Conservation (phyloP, 2,797 vertebrate genomes). For the Sphaeramia orbicularis region DNA sequence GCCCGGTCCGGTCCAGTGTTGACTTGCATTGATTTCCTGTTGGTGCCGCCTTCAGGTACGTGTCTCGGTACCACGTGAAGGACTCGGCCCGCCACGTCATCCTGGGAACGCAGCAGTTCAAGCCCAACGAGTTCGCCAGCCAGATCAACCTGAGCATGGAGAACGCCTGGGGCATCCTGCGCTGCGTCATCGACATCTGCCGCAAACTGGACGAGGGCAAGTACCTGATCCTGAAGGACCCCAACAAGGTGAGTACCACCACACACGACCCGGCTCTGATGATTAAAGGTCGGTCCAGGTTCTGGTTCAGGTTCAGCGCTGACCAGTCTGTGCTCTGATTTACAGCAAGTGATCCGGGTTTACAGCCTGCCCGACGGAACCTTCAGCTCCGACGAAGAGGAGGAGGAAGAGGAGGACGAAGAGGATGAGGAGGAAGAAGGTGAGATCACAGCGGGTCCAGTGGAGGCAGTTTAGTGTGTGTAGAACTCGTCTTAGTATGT, state of each 20-base stretch:
- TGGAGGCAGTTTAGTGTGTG: no score
- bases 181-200: slow-evolving; percentile 98
- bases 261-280: no score
- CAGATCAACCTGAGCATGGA: slow-evolving; percentile 99
- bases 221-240: slow-evolving; percentile 99
- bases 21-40: neutral
- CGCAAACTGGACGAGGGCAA: slow-evolving; percentile 99
- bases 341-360: slow-evolving; percentile 95
- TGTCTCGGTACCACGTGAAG: slow-evolving; percentile 97
- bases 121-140: slow-evolving; percentile 98
- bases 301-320: neutral
- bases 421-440: slow-evolving; percentile 93
- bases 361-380: slow-evolving; percentile 98
- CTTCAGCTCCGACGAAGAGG: slow-evolving; percentile 97
- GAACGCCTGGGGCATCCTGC: slow-evolving; percentile 98
- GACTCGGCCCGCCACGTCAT: slow-evolving; percentile 96
- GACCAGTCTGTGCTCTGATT: neutral
- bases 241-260: slow-evolving; percentile 90
- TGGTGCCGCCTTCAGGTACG: slow-evolving; percentile 83
- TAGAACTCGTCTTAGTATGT: neutral
- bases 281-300: no score
- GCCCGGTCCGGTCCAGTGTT: no score
- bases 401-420: slow-evolving; percentile 96
- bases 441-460: no score
- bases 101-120: slow-evolving; percentile 98